phyloP scores from a whole-genome alignment of 2,113 vertebrate genomes.

The Chaetura pelagica region DNA sequence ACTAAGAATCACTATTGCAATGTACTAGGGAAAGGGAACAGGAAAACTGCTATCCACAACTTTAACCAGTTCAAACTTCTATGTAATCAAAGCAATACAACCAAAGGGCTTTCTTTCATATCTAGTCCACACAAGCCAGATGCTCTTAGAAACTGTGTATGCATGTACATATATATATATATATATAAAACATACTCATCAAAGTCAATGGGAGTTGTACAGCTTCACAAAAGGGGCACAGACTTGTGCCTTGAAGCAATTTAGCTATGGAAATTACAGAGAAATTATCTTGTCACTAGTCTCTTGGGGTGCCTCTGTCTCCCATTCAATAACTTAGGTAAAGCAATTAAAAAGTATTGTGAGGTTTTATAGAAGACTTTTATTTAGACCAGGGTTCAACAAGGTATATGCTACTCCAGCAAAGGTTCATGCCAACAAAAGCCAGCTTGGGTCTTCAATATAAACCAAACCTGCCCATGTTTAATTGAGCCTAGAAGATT shows the following conservation, averaged over 20 bases:
- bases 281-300: background rate
- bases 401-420: background rate
- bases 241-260: background rate
- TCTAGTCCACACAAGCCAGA: background rate
- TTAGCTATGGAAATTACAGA: background rate
- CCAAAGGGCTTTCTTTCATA: background rate
- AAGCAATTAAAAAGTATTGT: background rate
- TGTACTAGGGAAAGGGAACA: background rate
- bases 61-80: background rate
- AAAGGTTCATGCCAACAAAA: slow-evolving; percentile 38
- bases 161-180: rapidly evolving
- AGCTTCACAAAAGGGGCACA: background rate
- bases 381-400: background rate
- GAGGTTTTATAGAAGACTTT: background rate
- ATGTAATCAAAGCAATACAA: background rate
- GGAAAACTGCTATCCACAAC: background rate
- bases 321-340: background rate
- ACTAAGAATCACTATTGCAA: background rate
- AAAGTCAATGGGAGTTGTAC: background rate
- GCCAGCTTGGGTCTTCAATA: background rate
- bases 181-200: background rate
- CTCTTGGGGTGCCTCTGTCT: background rate
- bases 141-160: background rate
- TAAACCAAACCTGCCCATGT: background rate
- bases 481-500: background rate